Conservation (phyloP, 2,888 invertebrate species). For the Phorcus lineatus region DNA sequence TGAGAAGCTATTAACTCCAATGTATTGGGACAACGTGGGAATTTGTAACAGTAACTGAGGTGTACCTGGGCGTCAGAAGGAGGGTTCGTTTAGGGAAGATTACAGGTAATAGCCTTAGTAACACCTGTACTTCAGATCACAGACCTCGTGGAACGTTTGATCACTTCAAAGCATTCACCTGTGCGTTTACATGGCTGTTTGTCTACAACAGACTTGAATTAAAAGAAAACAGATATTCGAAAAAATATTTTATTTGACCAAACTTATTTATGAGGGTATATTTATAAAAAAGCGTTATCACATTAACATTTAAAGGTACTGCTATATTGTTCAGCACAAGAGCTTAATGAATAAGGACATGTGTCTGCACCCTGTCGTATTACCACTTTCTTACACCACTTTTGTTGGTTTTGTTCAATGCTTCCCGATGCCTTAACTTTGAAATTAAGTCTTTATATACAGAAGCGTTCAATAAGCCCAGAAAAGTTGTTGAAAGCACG, state of each 20-base stretch:
- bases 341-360: too few relatives aligned
- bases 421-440: not conserved
- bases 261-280: too few relatives aligned
- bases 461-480: not conserved
- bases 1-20: not conserved
- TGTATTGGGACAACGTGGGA: not conserved
- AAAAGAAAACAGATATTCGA: too few relatives aligned
- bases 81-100: not conserved
- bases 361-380: too few relatives aligned
- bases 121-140: not conserved
- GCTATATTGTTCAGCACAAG: too few relatives aligned
- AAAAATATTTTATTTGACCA: too few relatives aligned
- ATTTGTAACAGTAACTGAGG: not conserved
- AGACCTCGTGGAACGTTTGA: not conserved
- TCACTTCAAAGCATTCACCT: too few relatives aligned
- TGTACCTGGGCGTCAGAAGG: not conserved
- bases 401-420: not conserved
- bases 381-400: too few relatives aligned
- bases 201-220: too few relatives aligned
- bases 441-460: slow-evolving; percentile 4
- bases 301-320: too few relatives aligned
- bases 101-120: not conserved
- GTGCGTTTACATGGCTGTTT: too few relatives aligned
- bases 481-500: not conserved
- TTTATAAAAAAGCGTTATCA: too few relatives aligned